Conservation (phyloP, 2,113 vertebrate species). For the Mirza zaza region DNA sequence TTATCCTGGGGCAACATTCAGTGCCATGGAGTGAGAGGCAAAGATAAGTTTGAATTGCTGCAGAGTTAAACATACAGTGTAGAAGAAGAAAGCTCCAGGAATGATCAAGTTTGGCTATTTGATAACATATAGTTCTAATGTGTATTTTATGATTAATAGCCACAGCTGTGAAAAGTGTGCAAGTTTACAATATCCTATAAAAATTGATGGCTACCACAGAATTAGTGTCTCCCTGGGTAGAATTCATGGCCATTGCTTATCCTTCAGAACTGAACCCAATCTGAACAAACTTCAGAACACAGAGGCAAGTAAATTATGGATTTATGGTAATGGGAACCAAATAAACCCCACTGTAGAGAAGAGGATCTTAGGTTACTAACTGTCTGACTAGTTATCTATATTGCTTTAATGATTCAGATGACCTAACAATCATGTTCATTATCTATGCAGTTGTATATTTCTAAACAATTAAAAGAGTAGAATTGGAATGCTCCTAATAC, state of each 20-base stretch:
- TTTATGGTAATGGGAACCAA: neutral
- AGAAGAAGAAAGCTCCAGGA: neutral
- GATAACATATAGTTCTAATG: neutral
- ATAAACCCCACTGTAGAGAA: neutral
- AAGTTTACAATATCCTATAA: neutral
- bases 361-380: neutral
- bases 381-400: neutral
- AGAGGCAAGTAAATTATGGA: neutral
- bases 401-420: neutral
- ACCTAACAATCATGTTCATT: neutral
- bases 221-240: neutral
- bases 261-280: neutral
- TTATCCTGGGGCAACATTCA: constrained; percentile 30
- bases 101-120: neutral
- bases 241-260: neutral
- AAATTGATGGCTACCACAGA: neutral
- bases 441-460: neutral
- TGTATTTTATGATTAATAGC: constrained; percentile 29
- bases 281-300: neutral
- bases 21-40: neutral
- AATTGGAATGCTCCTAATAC: too few species aligned
- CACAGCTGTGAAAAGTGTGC: neutral
- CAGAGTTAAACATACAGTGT: neutral
- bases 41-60: neutral
- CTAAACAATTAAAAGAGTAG: too few species aligned